Evolutionary conservation across 2,888 invertebrate species (phyloP).

Genomic region (Crocallis elinguaria): DNA sequence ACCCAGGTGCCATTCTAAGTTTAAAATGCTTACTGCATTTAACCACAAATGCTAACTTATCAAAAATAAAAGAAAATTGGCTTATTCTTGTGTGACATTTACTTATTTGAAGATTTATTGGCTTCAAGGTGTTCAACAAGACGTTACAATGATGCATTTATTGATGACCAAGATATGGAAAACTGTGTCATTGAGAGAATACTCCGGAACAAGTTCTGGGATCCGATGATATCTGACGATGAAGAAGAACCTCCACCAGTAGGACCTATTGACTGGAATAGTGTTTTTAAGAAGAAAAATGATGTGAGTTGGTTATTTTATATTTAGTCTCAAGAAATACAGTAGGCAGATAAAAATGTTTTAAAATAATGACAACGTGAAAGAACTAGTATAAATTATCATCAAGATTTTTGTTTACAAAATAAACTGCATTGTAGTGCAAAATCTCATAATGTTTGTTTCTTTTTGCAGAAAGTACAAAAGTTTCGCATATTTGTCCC

Average conservation of each 20-base stretch:
- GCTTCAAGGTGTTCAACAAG: constrained; percentile 52
- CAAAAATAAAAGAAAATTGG: neutral
- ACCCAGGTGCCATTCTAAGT: no score
- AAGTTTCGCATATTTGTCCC: constrained; percentile 50
- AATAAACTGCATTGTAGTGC: no score
- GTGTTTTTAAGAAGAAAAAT: constrained; percentile 51
- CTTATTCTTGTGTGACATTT: neutral
- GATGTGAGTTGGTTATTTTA: constrained; percentile 41
- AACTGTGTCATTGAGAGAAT: constrained; percentile 66
- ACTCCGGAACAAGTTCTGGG: constrained; percentile 59
- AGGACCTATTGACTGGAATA: constrained; percentile 60
- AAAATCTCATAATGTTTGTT: neutral
- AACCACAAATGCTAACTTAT: no score
- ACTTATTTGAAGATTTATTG: neutral
- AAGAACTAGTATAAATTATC: no score
- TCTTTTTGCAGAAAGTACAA: constrained; percentile 38
- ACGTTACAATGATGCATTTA: constrained; percentile 48
- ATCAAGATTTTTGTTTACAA: no score
- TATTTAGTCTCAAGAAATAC: neutral
- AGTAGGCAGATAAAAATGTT: no score
- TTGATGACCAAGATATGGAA: constrained; percentile 58
- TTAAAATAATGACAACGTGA: no score
- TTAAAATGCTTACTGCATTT: no score
- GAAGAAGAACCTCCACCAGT: constrained; percentile 57
- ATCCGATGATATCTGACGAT: constrained; percentile 64